phyloP scores from a whole-genome alignment of 1,140 invertebrate species.

The Bombus turneri region DNA sequence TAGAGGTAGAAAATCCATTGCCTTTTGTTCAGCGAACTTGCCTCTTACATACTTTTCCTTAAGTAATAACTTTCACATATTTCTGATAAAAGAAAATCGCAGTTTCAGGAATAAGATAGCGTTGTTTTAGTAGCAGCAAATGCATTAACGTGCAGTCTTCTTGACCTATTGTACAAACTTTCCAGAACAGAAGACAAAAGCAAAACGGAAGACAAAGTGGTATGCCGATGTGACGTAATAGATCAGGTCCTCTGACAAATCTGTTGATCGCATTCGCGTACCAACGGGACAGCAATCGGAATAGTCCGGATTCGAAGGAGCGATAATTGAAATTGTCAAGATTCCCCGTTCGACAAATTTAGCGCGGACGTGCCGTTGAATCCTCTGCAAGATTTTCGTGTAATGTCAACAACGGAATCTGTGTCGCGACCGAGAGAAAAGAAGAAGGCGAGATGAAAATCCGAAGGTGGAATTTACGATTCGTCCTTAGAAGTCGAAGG shows the following conservation, averaged over 20 bases:
- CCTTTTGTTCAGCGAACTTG: no score
- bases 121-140: not conserved
- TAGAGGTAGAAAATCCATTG: not conserved
- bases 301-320: slow-evolving; percentile 57
- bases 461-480: slow-evolving; percentile 49
- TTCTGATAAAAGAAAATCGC: not conserved
- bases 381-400: slow-evolving; percentile 27
- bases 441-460: slow-evolving; percentile 19
- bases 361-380: slow-evolving; percentile 51
- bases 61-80: not conserved
- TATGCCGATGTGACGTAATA: slow-evolving; percentile 4
- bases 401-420: slow-evolving; percentile 25
- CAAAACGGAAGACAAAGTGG: slow-evolving; percentile 1
- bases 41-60: not conserved
- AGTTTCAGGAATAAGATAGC: not conserved
- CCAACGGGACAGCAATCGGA: slow-evolving; percentile 39
- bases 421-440: not conserved
- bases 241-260: slow-evolving; percentile 30
- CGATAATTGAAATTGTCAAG: slow-evolving; percentile 73
- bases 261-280: slow-evolving; percentile 14
- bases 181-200: not conserved
- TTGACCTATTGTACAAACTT: not conserved
- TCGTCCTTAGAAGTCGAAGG: not conserved
- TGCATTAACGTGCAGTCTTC: not conserved
- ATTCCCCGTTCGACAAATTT: slow-evolving; percentile 66